phyloP scores from a whole-genome alignment of 2,888 invertebrate genomes.

The Cryptus armator region DNA sequence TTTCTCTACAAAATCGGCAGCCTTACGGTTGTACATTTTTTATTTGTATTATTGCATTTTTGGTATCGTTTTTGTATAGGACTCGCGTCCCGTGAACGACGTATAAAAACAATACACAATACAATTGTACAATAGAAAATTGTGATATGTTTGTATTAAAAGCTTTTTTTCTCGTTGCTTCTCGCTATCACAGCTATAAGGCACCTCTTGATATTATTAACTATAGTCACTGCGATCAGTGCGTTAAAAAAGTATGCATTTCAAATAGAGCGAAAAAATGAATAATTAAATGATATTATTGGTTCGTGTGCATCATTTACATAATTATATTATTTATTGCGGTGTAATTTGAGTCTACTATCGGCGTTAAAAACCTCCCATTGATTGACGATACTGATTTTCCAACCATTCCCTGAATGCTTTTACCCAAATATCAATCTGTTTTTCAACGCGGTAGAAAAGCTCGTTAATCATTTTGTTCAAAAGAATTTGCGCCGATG shows the following conservation, averaged over 20 bases:
- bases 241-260: background rate
- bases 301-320: background rate
- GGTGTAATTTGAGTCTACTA: background rate
- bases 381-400: conserved; percentile 14
- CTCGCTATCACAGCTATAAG: conserved; percentile 24
- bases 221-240: background rate
- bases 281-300: background rate
- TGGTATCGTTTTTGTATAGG: no score
- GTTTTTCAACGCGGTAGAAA: conserved; percentile 11
- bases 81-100: no score
- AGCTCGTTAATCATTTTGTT: conserved; percentile 38
- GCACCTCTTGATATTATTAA: conserved; percentile 27
- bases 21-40: background rate
- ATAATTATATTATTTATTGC: background rate
- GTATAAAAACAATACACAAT: background rate
- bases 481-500: conserved; percentile 5
- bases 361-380: conserved; percentile 1
- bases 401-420: conserved; percentile 59
- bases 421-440: conserved; percentile 50
- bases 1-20: conserved; percentile 1
- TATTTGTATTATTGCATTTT: no score
- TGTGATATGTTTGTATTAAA: background rate
- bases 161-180: background rate
- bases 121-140: background rate
- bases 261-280: background rate